Conservation (phyloP, 2,113 vertebrate species). For the Eurystomus gularis region DNA sequence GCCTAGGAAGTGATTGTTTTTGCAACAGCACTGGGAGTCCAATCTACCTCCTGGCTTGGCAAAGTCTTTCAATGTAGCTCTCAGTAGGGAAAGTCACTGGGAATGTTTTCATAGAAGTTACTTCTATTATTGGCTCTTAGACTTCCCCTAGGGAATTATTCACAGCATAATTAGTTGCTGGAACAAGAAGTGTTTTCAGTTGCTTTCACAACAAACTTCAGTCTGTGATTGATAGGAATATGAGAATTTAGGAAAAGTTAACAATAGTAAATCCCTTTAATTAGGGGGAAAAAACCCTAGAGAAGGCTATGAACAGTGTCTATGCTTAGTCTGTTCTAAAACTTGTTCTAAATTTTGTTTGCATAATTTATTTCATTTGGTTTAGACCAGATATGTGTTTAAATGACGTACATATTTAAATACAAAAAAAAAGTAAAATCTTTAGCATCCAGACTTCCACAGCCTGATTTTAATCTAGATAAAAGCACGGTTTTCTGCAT, state of each 20-base stretch:
- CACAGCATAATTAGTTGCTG: not conserved
- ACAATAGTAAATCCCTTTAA: not conserved
- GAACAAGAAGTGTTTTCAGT: slow-evolving; percentile 7
- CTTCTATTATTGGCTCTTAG: not conserved
- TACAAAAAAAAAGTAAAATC: not conserved
- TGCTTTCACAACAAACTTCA: not conserved
- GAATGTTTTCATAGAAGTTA: not conserved
- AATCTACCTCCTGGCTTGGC: slow-evolving; percentile 44
- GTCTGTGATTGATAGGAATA: not conserved
- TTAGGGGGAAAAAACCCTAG: not conserved
- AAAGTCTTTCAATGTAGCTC: slow-evolving; percentile 22
- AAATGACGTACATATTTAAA: not conserved
- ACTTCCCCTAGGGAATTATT: not conserved
- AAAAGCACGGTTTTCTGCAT: not conserved
- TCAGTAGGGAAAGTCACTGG: slow-evolving; percentile 5
- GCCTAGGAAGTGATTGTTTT: slow-evolving; percentile 33
- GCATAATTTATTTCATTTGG: not conserved
- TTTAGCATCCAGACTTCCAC: not conserved
- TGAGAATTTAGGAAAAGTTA: not conserved
- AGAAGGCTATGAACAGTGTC: not conserved
- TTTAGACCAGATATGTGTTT: not conserved
- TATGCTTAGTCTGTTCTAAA: not conserved
- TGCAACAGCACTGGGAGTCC: slow-evolving; percentile 25
- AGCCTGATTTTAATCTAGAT: not conserved
- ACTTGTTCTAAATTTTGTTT: not conserved